These are phyloP conservation scores for Cichladusa arquata DNA, from an alignment of 2,113 vertebrate species.

Conservation along the genomic window DNA sequence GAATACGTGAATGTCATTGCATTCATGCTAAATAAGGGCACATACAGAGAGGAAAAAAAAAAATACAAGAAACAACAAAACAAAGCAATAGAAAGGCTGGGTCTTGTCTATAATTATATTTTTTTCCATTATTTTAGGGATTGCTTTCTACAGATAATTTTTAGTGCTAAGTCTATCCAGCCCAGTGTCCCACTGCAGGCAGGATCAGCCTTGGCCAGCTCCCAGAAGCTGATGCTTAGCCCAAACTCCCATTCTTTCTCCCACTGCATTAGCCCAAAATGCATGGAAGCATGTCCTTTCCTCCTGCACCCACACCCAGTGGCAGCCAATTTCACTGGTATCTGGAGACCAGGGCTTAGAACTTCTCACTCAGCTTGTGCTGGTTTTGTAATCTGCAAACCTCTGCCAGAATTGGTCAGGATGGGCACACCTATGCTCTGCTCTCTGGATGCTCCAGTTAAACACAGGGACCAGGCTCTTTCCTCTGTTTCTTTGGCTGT, in stretches of 20 bases:
- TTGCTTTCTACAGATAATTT: background rate
- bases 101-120: background rate
- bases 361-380: background rate
- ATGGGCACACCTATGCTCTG: background rate
- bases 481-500: too few relatives aligned
- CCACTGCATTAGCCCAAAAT: background rate
- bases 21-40: background rate
- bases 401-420: background rate
- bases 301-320: background rate
- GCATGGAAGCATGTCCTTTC: rapidly evolving
- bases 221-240: background rate
- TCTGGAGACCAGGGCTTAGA: background rate
- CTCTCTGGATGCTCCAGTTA: background rate
- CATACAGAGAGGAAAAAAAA: too few relatives aligned
- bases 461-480: rapidly evolving
- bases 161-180: background rate
- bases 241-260: background rate
- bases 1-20: background rate
- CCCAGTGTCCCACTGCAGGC: background rate
- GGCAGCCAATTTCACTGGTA: background rate
- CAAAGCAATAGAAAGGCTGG: background rate
- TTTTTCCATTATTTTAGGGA: background rate
- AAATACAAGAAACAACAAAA: background rate
- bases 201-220: background rate
- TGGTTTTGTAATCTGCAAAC: background rate